A percentile compares a stretch with the other conserved stretches of the same genome.
Conservation (phyloP, 2,797 vertebrate genomes). For the Eidolon dupreanum region DNA sequence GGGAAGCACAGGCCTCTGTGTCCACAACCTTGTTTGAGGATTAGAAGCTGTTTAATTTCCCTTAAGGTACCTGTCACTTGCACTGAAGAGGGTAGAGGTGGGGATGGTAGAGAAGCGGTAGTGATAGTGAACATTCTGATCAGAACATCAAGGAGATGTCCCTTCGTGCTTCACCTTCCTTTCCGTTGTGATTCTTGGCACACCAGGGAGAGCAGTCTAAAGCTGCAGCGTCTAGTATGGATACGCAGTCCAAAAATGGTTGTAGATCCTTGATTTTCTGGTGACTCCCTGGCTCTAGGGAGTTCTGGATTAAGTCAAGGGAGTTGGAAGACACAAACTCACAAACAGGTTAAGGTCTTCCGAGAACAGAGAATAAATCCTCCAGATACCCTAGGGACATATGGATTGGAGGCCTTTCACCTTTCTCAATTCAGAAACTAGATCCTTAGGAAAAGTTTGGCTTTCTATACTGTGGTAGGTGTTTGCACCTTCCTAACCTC, state of each 20-base stretch:
- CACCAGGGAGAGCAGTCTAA: neutral
- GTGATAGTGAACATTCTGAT: neutral
- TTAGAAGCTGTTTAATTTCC: neutral
- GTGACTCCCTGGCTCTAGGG: neutral
- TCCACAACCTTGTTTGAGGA: neutral
- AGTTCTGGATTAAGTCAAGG: neutral
- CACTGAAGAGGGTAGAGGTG: neutral
- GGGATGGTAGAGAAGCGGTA: neutral
- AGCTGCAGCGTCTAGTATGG: neutral
- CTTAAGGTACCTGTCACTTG: neutral
- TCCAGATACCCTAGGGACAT: neutral
- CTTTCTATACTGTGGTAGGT: rapidly evolving
- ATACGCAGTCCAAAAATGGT: neutral
- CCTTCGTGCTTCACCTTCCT: neutral
- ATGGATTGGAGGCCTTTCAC: neutral
- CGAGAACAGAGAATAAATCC: neutral
- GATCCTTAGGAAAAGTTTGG: neutral
- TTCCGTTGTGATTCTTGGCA: neutral
- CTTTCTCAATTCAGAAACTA: neutral
- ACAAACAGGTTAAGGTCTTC: neutral
- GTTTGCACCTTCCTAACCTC: neutral
- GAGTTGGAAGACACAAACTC: neutral
- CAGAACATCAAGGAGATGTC: neutral
- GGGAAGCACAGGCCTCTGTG: neutral
- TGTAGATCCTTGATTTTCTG: neutral